Evolutionary conservation across 2,888 invertebrate genomes (phyloP), one percentile per base, ranked within the genome.

Genomic region (Drosophila meridiana): DNA sequence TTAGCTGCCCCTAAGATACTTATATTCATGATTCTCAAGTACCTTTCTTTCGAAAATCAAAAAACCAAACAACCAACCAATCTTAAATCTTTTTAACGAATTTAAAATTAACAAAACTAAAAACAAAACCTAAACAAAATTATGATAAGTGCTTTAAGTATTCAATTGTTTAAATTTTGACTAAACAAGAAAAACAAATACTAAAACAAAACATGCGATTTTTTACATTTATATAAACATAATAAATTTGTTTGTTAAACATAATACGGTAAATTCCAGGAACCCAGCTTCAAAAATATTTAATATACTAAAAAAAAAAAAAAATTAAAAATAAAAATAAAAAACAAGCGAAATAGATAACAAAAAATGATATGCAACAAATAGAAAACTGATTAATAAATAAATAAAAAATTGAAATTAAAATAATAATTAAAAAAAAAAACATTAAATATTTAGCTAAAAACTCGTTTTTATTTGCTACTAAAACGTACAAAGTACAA

Each of bases 211-310:
- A 65, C 36, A 58, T 52, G 71, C 76, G 67, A 85, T 89, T 87
- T 87, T 87, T 89, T 87, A 87, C 88, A 87, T 87, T 87, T 87
- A 87, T 87, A 87, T 77, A 77, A 80, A 75, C 56, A 74, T 72
- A 68, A 71, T 72, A 68, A 69, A 81, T 81, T 82, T 72, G 81
- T 87, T 87, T 87, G 79, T 83, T 89, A 84, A 74, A 80, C 56
- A 78, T 71, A 69, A 72, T 52, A 62, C 69, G 68, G 32, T 3
- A 30, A 42, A 56, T 42, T 77, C 57, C 58, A 85, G 64, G 52
- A 65, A 73, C 79, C 81, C 79, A 63, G 82, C 82, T 89, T 80
- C 72, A 67, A 73, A 72, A 70, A 63, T 50, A 63, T 36, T 50
- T 43, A 65, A 52, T 56, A n/a, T 26, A 65, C 42, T 32, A 62